These are phyloP conservation scores for Istiophorus platypterus DNA, from an alignment of 2,113 vertebrate genomes.

Conservation along the genomic window DNA sequence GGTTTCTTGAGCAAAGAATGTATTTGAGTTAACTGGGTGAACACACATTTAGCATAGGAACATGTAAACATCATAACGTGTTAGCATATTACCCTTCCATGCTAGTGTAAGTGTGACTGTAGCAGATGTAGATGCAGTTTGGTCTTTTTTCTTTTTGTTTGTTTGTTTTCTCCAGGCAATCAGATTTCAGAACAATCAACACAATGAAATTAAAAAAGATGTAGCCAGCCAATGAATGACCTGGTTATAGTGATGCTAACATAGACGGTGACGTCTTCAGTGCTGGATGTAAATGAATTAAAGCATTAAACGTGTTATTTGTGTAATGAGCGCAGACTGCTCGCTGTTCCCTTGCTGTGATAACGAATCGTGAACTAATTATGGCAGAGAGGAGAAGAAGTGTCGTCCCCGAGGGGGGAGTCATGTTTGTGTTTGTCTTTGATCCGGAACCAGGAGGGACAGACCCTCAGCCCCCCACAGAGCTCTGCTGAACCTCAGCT, in stretches of 20 bases:
- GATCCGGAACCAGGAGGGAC: constrained; percentile 21
- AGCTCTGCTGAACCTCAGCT: neutral
- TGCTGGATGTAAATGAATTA: neutral
- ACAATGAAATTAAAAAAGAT: too few species aligned
- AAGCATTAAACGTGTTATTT: neutral
- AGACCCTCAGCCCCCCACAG: neutral
- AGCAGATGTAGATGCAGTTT: neutral
- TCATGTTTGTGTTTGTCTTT: constrained; percentile 26
- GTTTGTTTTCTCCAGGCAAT: too few species aligned
- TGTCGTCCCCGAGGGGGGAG: neutral
- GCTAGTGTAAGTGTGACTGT: neutral
- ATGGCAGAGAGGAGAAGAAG: constrained; percentile 1
- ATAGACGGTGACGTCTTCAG: neutral
- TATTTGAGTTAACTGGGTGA: neutral
- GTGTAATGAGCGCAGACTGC: neutral
- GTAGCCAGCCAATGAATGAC: too few species aligned
- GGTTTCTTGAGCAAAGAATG: too few species aligned
- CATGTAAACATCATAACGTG: neutral
- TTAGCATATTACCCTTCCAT: neutral
- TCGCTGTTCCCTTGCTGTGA: neutral
- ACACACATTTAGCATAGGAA: neutral
- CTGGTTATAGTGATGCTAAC: neutral
- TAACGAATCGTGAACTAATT: constrained; percentile 35
- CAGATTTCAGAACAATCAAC: too few species aligned
- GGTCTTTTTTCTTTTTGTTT: too few species aligned